Evolutionary conservation across 1,140 invertebrate genomes (phyloP), one percentile per base, ranked within the genome.

Genomic region (Sycophaga agraensis): DNA sequence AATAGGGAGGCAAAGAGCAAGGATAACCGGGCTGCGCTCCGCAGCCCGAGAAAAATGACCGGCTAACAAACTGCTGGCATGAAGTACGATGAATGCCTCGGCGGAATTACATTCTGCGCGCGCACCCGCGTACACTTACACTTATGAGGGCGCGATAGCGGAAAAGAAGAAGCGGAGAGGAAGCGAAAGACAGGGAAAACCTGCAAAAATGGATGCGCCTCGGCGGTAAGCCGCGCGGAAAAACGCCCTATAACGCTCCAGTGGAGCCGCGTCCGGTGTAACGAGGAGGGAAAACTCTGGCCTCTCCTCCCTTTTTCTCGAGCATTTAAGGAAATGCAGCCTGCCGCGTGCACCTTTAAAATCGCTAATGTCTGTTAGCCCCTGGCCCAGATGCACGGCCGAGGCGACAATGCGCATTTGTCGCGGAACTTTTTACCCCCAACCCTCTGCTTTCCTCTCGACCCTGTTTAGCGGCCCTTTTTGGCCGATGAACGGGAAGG

Each of bases 61-160:
- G 65, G 61, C 68, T 70, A 68, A 68, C 68, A 70, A 72, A 72
- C 66, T 68, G 65, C 68, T 65, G 48, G 51, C 59, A 59, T 63
- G 66, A 66, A 70, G 59, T 55, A 68, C 65, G 65, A 71, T 66
- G 66, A 70, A 70, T 71, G 67, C 64, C 55, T 61, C 62, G n/a
- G 37, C 57, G 64, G 68, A 67, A 70, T 71, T 71, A 66, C 65
- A 40, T 50, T 39, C 40, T 43, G 46, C 51, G 59, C 49, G 65
- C 63, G 57, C 65, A 59, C 67, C 17, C 24, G 2, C 9, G 16
- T 26, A n/a, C 16, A 22, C 8, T 21, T 22, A 46, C 26, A 22
- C 21, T 4, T 2, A 2, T 17, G 7, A 16, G 14, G 50, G 64
- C 34, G 21, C 9, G 8, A 31, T 26, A 11, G 34, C 2, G 12